phyloP scores from a whole-genome alignment of 2,113 vertebrate genomes.

The Craseonycteris thonglongyai region DNA sequence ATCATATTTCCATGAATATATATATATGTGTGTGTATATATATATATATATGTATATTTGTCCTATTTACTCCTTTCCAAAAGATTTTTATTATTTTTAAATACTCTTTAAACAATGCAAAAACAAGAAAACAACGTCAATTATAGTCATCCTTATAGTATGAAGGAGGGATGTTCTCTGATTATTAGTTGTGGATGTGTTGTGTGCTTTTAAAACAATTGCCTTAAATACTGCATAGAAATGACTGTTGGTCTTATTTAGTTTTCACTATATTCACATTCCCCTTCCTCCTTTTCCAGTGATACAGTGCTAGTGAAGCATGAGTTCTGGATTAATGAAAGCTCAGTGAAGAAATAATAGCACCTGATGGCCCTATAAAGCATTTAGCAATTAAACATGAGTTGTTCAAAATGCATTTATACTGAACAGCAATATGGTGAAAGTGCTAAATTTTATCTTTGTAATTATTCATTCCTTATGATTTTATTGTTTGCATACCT shows the following conservation, averaged over 20 bases:
- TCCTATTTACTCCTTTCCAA: background rate
- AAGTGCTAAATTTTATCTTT: constrained; percentile 20
- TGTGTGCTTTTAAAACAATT: background rate
- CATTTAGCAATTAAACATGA: constrained; percentile 19
- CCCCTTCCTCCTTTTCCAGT: background rate
- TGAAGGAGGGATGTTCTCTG: background rate
- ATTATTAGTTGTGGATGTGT: background rate
- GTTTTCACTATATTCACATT: background rate
- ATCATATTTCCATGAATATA: background rate
- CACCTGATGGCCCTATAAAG: background rate
- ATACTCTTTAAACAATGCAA: background rate
- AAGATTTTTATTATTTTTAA: constrained; percentile 17
- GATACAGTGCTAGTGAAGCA: background rate
- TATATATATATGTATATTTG: background rate
- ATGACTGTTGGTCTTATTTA: background rate
- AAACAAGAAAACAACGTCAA: background rate
- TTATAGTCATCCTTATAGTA: background rate
- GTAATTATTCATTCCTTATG: constrained; percentile 42
- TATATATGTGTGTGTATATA: background rate
- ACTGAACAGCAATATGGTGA: background rate
- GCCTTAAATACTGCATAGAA: background rate
- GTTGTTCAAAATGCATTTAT: constrained; percentile 20
- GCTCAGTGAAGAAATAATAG: background rate
- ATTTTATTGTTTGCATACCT: constrained; percentile 26
- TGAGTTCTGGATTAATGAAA: background rate